Base-by-base conservation (phyloP, 2,113 vertebrate species). In the Osmerus mordax region DNA sequence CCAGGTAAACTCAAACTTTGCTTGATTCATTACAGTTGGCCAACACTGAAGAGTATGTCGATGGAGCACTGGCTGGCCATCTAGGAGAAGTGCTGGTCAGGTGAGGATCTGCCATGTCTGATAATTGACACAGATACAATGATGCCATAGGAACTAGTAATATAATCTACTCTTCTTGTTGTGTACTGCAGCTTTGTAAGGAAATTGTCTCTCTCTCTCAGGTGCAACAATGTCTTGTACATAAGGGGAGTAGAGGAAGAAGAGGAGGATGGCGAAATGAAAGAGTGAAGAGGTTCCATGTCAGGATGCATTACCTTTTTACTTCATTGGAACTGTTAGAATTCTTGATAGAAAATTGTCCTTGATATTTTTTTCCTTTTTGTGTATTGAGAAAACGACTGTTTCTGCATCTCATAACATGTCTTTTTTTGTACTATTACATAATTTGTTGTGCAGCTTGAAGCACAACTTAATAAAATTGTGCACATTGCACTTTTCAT, bases 1-100 rank as follows among this genome's bases (percentile, higher is more conserved):
- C 14, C 12, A 18, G 23, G 21, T 63, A 28, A 8, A 15, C 14
- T 18, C 3, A 63, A 77, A 72, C 62, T 69, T 1, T 69, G 70
- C 75, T 47, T 47, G 41, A 47, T 47, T 62, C 66, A 23, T 75
- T 78, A 61, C 83, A 99, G 97, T 91, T 99, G 80, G 97, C 97
- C 3, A 99, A 99, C 91, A 99, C 97, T 74, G 97, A 99, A 77
- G 97, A 99, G 87, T 99, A 95, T n/a, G 97, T 99, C 80, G 97
- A 99, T 9, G 97, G 97, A 9, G 97, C 97, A 0, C 86, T 99
- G 87, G 96, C 97, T 0, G 97, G 97, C 79, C 97, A 99, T 79
- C 93, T 99, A 11, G 97, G 97, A 29, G 97, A 99, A 91, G 96
- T 99, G 78, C 92, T 99, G 63, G 94, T 99, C 91, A 96, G 96